Conservation (phyloP, 2,888 invertebrate genomes). For the Sarcophaga rosellei region DNA sequence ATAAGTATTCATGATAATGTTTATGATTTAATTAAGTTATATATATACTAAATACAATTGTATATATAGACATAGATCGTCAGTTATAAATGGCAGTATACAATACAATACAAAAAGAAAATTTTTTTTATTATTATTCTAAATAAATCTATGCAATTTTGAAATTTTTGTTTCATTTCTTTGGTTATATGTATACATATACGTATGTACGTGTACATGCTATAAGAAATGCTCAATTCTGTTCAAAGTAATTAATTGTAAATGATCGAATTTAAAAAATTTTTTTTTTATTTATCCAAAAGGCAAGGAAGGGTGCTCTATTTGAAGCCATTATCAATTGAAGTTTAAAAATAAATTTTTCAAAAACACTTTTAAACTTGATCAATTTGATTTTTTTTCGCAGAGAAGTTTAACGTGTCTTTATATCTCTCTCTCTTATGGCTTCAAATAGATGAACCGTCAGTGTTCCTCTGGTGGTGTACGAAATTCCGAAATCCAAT, state of each 20-base stretch:
- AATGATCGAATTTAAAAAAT: background rate
- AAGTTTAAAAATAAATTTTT: constrained; percentile 28
- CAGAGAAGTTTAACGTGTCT: background rate
- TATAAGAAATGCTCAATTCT: background rate
- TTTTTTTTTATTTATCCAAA: constrained; percentile 29
- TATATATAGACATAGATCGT: constrained; percentile 4
- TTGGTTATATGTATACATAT: constrained; percentile 49
- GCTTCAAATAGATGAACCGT: constrained; percentile 79
- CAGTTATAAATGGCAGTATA: constrained; percentile 50
- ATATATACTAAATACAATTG: constrained; percentile 27
- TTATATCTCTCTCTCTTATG: constrained; percentile 67
- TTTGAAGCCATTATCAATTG: constrained; percentile 62
- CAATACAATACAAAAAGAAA: background rate
- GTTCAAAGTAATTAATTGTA: background rate
- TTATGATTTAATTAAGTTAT: constrained; percentile 22
- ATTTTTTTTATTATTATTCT: background rate
- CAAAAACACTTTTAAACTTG: constrained; percentile 26
- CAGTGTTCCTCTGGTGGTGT: constrained; percentile 79
- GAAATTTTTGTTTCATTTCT: constrained; percentile 56
- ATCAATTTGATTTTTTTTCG: constrained; percentile 20
- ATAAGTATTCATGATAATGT: constrained; percentile 10
- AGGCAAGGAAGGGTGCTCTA: constrained; percentile 46
- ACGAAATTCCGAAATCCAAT: constrained; percentile 79
- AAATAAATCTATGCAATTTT: constrained; percentile 41
- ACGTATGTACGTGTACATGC: constrained; percentile 21